Base-by-base conservation (phyloP, 2,888 invertebrate genomes). In the Torymus tubicola region DNA sequence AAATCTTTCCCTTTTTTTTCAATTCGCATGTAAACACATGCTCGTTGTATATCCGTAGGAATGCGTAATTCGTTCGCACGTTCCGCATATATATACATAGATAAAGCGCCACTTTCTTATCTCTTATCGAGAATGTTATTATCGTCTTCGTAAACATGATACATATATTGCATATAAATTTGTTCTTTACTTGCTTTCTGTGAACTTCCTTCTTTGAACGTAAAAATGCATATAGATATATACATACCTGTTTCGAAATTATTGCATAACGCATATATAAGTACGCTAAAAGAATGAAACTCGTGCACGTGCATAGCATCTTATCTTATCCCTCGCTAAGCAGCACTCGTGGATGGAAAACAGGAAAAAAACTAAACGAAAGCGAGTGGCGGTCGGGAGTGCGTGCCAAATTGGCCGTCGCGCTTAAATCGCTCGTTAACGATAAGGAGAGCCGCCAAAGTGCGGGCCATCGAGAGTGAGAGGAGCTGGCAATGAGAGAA, bases 401-500 rank as follows among this genome's bases (percentile, higher is more conserved):
- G 60, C 53, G 53, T 65, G 60, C 70, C 63, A 73, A 74, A 74
- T 79, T 79, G 61, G 14, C 13, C 60, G n/a, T 14, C 24, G 53
- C 31, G 50, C 18, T 64, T 65, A 57, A 67, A 42, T 55, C 24
- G 24, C 24, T 58, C 31, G 16, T 65, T 53, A 80, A 71, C 67
- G 76, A 80, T 80, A 76, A 80, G 68, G 63, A 67, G 55, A 50
- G 67, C 65, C 58, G 67, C 65, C 58, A 42, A 18, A 24, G 61
- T 68, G 58, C 72, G n/a, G 21, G 61, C 53, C 57, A 57, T 76
- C 73, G 60, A 74, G 67, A 70, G 57, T 65, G 63, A 71, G 76
- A 80, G 72, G 52, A 71, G 67, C 18, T 24, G 58, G 65, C 13
- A 68, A 58, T 13, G n/a, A 69, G 18, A 61, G 18, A 31, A 75